phyloP scores from a whole-genome alignment of 1,140 invertebrate genomes.

The Drosophila tsacasi region DNA sequence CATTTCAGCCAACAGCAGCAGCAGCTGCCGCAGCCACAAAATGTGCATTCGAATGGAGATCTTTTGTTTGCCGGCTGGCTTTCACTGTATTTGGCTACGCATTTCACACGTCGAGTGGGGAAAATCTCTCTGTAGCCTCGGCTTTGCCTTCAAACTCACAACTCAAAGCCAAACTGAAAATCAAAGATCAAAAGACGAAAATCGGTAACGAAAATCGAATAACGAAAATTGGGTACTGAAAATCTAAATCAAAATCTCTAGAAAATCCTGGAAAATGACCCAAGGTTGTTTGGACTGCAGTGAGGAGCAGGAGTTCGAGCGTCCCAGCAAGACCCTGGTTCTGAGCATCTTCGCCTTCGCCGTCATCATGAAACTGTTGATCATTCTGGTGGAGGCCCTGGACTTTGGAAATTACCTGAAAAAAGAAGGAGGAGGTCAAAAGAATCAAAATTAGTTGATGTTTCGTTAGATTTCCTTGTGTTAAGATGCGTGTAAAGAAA shows the following conservation, averaged over 20 bases:
- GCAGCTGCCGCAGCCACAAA: constrained; percentile 21
- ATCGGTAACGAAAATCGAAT: too few species aligned
- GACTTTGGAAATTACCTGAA: constrained; percentile 51
- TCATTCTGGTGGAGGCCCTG: constrained; percentile 55
- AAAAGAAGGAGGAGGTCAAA: background rate
- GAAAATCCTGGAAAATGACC: constrained; percentile 10
- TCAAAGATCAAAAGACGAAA: background rate
- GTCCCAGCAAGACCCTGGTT: constrained; percentile 48
- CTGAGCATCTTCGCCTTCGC: constrained; percentile 50
- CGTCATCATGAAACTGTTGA: constrained; percentile 50
- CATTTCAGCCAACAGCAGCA: constrained; percentile 11
- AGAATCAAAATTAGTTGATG: constrained; percentile 26
- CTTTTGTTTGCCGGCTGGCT: constrained; percentile 42
- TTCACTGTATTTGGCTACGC: constrained; percentile 49
- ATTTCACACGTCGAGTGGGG: constrained; percentile 44
- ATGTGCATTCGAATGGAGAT: constrained; percentile 33
- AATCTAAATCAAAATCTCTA: background rate
- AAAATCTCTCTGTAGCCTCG: constrained; percentile 25
- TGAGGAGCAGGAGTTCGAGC: background rate
- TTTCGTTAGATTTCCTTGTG: constrained; percentile 7
- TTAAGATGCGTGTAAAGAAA: constrained; percentile 29
- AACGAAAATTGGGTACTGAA: too few species aligned
- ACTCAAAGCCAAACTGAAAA: constrained; percentile 17
- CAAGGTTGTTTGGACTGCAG: background rate
- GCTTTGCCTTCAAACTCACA: constrained; percentile 27